These are phyloP conservation scores for Choloepus hoffmanni DNA, from an alignment of 2,113 vertebrate genomes.

Conservation along the genomic window DNA sequence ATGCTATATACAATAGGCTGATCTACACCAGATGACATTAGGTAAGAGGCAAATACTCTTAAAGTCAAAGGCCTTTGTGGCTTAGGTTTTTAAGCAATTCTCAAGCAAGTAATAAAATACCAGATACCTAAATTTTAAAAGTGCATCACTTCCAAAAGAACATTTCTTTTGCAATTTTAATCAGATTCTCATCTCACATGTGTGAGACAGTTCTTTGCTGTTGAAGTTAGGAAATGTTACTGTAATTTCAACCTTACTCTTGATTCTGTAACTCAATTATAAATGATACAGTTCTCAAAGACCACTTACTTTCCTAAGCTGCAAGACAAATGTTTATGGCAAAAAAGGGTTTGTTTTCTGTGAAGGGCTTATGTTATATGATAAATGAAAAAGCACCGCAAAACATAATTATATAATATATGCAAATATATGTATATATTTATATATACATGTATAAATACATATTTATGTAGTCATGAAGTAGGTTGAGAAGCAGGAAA, in stretches of 20 bases:
- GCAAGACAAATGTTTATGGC: background rate
- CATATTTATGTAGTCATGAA: background rate
- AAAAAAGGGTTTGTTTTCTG: background rate
- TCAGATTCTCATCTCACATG: conserved; percentile 12
- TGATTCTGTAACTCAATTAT: background rate
- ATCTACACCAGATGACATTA: conserved; percentile 79
- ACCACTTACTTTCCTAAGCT: background rate
- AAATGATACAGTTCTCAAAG: conserved; percentile 5
- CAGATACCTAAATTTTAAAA: conserved; percentile 47
- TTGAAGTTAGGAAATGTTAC: conserved; percentile 35
- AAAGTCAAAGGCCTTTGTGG: conserved; percentile 44
- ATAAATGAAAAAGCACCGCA: background rate
- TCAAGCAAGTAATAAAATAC: conserved; percentile 66
- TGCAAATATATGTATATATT: background rate
- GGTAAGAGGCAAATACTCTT: conserved; percentile 73
- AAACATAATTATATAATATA: background rate
- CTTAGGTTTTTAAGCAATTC: conserved; percentile 68
- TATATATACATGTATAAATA: background rate
- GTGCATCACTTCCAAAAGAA: conserved; percentile 51
- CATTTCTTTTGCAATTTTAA: conserved; percentile 2
- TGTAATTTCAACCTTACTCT: background rate
- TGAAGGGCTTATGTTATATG: background rate
- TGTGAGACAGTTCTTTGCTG: conserved; percentile 1
- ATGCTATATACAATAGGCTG: conserved; percentile 72
- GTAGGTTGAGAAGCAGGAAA: background rate